Conservation (phyloP, 2,888 invertebrate species). For the Agrotis clavis region DNA sequence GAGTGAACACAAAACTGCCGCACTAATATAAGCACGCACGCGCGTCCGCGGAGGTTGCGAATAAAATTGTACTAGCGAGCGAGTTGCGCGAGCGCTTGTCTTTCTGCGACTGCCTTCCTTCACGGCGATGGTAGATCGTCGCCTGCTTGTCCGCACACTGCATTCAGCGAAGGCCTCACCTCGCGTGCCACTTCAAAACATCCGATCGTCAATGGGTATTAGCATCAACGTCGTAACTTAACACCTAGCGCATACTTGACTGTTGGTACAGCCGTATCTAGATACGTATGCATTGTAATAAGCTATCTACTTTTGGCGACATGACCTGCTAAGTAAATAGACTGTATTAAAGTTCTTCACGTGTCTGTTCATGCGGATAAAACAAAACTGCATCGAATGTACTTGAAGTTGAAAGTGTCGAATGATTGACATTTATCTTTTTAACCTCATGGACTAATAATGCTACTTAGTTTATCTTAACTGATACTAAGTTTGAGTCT, state of each 20-base stretch:
- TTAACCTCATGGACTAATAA: background rate
- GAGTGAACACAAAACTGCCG: slow-evolving; percentile 74
- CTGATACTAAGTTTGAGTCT: background rate
- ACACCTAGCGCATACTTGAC: slow-evolving; percentile 42
- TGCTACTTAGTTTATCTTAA: background rate
- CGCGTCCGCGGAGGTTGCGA: slow-evolving; percentile 69
- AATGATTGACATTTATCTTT: slow-evolving; percentile 9
- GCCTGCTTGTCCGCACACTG: slow-evolving; percentile 71
- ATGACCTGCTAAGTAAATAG: slow-evolving; percentile 25
- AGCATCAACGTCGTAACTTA: slow-evolving; percentile 66
- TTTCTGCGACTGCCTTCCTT: slow-evolving; percentile 80
- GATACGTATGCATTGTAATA: slow-evolving; percentile 4
- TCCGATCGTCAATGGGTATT: slow-evolving; percentile 75
- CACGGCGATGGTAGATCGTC: slow-evolving; percentile 48
- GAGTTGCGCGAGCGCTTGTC: slow-evolving; percentile 83
- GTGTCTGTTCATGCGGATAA: background rate
- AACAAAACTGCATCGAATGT: background rate
- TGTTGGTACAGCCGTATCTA: slow-evolving; percentile 6
- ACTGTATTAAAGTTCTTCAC: background rate
- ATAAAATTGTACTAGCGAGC: slow-evolving; percentile 71
- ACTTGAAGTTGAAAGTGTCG: background rate
- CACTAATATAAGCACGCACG: slow-evolving; percentile 66
- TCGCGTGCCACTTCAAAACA: slow-evolving; percentile 81
- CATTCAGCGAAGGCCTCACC: slow-evolving; percentile 75
- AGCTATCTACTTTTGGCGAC: slow-evolving; percentile 11